Evolutionary conservation across 35 echinoderm and acorn worm genomes (phyloP).

Genomic region (Patiria miniata): DNA sequence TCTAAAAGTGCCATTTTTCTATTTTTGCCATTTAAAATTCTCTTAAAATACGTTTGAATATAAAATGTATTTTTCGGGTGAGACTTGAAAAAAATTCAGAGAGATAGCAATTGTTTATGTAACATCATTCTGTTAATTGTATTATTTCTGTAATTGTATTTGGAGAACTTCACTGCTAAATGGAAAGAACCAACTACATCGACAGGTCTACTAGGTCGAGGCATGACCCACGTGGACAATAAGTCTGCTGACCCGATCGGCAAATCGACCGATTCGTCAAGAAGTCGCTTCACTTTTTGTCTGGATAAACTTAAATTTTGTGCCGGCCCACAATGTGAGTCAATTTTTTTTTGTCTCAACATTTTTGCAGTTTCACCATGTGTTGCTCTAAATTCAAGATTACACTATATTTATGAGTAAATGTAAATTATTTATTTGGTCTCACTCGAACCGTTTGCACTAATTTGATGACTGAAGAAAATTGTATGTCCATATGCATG

Average conservation of each 20-base stretch:
- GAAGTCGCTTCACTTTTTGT: constrained; percentile 56
- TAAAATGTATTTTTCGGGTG: not conserved
- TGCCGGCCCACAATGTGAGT: constrained; percentile 19
- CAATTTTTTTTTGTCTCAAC: too few relatives aligned
- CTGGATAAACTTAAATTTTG: constrained; percentile 77
- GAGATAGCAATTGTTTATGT: too few relatives aligned
- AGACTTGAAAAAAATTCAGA: not conserved
- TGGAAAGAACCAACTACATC: constrained; percentile 42
- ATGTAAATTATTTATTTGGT: too few relatives aligned
- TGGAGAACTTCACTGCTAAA: constrained; percentile 84
- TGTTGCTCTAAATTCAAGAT: not conserved
- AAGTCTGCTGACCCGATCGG: constrained; percentile 66
- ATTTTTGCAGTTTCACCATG: too few relatives aligned
- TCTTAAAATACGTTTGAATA: too few relatives aligned
- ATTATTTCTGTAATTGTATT: constrained; percentile 62
- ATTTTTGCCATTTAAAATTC: too few relatives aligned
- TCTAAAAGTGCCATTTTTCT: too few relatives aligned
- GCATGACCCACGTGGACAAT: constrained; percentile 67
- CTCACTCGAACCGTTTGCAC: too few relatives aligned
- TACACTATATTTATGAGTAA: too few relatives aligned
- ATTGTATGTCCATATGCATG: too few relatives aligned
- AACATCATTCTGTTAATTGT: too few relatives aligned
- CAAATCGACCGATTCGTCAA: not conserved
- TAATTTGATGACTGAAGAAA: too few relatives aligned
- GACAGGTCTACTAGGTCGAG: constrained; percentile 49